Conservation (phyloP, 2,113 vertebrate genomes). For the Takifugu flavidus region DNA sequence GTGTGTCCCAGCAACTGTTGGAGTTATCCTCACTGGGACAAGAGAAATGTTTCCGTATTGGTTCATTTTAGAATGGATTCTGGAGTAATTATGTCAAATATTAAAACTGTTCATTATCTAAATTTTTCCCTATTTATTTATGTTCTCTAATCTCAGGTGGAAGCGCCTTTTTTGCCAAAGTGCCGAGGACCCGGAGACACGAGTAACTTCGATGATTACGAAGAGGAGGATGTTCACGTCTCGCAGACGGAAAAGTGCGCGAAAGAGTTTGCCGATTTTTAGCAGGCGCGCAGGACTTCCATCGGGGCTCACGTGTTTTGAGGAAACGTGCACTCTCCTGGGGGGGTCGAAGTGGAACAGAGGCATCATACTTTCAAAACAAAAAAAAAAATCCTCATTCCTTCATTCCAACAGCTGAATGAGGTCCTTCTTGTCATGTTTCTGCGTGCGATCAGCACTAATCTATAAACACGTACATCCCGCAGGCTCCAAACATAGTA, state of each 20-base stretch:
- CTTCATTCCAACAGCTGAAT: slow-evolving; percentile 91
- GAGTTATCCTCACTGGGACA: no score
- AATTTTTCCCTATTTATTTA: background rate
- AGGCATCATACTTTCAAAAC: slow-evolving; percentile 83
- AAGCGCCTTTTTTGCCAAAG: slow-evolving; percentile 98
- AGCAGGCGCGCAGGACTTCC: slow-evolving; percentile 77
- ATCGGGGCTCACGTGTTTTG: slow-evolving; percentile 79
- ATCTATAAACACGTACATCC: slow-evolving; percentile 85
- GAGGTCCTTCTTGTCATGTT: slow-evolving; percentile 88
- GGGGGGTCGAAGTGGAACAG: slow-evolving; percentile 84
- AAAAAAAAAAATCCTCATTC: slow-evolving; percentile 85
- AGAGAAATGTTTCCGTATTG: no score
- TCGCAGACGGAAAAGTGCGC: slow-evolving; percentile 98
- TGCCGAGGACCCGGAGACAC: slow-evolving; percentile 98
- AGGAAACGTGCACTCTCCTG: slow-evolving; percentile 84
- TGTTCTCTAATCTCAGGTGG: slow-evolving; percentile 76
- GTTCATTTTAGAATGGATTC: no score
- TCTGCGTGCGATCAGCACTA: slow-evolving; percentile 86
- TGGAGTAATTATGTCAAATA: no score
- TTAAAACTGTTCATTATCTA: no score
- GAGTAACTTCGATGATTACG: slow-evolving; percentile 99
- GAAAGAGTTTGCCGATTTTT: slow-evolving; percentile 98
- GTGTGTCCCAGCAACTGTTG: no score
- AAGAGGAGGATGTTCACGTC: slow-evolving; percentile 95
- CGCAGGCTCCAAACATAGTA: slow-evolving; percentile 84